These are phyloP conservation scores for Eulemur coronatus DNA, from an alignment of 2,797 vertebrate species.

Conservation along the genomic window DNA sequence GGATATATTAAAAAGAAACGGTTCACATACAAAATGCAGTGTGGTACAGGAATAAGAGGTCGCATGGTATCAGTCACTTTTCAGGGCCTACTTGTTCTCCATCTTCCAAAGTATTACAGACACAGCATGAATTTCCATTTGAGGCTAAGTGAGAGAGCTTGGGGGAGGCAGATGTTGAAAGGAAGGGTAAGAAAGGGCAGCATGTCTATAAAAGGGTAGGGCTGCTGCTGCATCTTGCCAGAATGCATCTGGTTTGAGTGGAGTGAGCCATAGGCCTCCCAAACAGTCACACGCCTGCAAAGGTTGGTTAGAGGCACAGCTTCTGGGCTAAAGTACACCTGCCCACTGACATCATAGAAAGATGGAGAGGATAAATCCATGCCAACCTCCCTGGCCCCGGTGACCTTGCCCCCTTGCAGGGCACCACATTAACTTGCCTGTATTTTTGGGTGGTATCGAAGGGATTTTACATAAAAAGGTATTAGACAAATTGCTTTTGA, in stretches of 20 bases:
- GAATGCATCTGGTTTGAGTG: neutral
- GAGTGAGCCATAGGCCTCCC: neutral
- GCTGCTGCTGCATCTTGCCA: neutral
- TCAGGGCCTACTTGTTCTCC: neutral
- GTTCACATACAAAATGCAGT: neutral
- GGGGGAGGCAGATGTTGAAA: neutral
- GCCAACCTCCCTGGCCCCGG: neutral
- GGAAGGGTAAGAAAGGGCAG: neutral
- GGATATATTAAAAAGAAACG: neutral
- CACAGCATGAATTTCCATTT: neutral
- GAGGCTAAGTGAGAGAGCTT: neutral
- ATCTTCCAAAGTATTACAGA: neutral
- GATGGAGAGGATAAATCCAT: neutral
- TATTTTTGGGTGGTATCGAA: neutral
- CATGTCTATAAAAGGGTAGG: neutral
- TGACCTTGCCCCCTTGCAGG: neutral
- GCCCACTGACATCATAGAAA: neutral
- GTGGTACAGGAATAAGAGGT: neutral
- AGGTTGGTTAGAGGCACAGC: neutral
- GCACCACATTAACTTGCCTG: neutral
- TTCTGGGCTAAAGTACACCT: neutral
- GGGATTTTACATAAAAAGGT: neutral
- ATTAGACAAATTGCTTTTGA: neutral
- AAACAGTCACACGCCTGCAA: neutral
- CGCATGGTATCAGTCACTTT: neutral